phyloP scores from a whole-genome alignment of 1,140 invertebrate genomes.

The Drosophila chauvacae region DNA sequence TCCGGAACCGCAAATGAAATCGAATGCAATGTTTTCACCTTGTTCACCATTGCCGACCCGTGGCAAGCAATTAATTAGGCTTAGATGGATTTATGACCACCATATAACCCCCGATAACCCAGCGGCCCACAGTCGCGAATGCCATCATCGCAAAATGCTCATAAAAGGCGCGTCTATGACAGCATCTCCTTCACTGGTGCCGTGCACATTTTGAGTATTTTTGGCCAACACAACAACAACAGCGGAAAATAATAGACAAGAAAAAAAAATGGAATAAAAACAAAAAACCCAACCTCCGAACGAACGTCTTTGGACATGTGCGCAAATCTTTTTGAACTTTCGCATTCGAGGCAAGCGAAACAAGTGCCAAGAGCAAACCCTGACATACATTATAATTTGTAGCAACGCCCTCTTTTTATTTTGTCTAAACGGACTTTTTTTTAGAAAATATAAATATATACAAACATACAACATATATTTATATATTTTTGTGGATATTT shows the following conservation, averaged over 20 bases:
- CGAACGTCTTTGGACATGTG: slow-evolving; percentile 60
- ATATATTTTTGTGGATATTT: slow-evolving; percentile 39
- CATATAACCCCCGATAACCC: slow-evolving; percentile 44
- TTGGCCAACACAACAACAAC: slow-evolving; percentile 58
- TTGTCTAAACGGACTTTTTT: slow-evolving; percentile 44
- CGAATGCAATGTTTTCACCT: slow-evolving; percentile 54
- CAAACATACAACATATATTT: slow-evolving; percentile 3
- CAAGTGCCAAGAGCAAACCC: slow-evolving; percentile 80
- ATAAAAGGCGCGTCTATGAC: slow-evolving; percentile 80
- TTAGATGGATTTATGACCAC: slow-evolving; percentile 45
- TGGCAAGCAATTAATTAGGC: slow-evolving; percentile 42
- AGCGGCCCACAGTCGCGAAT: slow-evolving; percentile 58
- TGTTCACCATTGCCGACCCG: slow-evolving; percentile 17
- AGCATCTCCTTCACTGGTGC: slow-evolving; percentile 57
- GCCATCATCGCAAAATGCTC: slow-evolving; percentile 74
- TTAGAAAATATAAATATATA: slow-evolving; percentile 29
- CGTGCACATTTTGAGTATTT: slow-evolving; percentile 57
- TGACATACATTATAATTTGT: slow-evolving; percentile 75
- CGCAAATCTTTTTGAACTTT: slow-evolving; percentile 79
- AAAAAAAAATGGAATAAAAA: not conserved
- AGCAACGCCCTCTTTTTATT: slow-evolving; percentile 74
- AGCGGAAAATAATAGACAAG: slow-evolving; percentile 15
- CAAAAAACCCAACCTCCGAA: slow-evolving; percentile 22
- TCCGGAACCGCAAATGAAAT: slow-evolving; percentile 48
- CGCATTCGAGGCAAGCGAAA: slow-evolving; percentile 57